Conservation (phyloP, 2,113 vertebrate species). For the Nannobrachium achirus region DNA sequence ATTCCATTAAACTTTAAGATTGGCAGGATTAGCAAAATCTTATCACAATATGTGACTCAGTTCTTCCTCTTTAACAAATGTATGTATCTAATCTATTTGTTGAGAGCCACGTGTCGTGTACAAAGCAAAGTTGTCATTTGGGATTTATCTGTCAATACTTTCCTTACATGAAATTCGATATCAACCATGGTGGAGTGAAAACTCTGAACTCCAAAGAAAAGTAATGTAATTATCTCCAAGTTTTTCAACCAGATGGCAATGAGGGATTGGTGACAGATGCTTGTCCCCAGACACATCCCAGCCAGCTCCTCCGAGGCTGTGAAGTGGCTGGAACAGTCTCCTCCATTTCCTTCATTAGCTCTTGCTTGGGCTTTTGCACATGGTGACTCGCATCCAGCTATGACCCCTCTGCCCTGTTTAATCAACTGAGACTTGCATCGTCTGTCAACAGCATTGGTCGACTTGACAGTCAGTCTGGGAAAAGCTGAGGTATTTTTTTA, state of each 20-base stretch:
- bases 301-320: constrained; percentile 49
- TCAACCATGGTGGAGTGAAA: background rate
- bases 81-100: too few species aligned
- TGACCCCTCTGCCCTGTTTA: constrained; percentile 25
- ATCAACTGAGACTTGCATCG: constrained; percentile 36
- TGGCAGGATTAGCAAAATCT: too few species aligned
- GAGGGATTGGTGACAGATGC: constrained; percentile 56
- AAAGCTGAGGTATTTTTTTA: background rate
- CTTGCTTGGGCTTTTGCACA: constrained; percentile 52
- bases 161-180: too few species aligned
- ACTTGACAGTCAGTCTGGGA: background rate
- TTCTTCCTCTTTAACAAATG: too few species aligned
- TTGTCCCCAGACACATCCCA: constrained; percentile 50
- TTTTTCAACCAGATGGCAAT: constrained; percentile 56
- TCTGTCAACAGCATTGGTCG: constrained; percentile 14
- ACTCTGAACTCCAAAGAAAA: constrained; percentile 8
- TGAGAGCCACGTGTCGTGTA: too few species aligned
- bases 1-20: too few species aligned
- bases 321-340: constrained; percentile 33
- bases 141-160: too few species aligned
- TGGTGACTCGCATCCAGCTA: constrained; percentile 51
- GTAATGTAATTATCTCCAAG: constrained; percentile 22
- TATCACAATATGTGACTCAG: too few species aligned
- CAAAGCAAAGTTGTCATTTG: too few species aligned
- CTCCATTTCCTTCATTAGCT: constrained; percentile 56